phyloP scores from a whole-genome alignment of 2,888 invertebrate species.

The Apoda limacodes region DNA sequence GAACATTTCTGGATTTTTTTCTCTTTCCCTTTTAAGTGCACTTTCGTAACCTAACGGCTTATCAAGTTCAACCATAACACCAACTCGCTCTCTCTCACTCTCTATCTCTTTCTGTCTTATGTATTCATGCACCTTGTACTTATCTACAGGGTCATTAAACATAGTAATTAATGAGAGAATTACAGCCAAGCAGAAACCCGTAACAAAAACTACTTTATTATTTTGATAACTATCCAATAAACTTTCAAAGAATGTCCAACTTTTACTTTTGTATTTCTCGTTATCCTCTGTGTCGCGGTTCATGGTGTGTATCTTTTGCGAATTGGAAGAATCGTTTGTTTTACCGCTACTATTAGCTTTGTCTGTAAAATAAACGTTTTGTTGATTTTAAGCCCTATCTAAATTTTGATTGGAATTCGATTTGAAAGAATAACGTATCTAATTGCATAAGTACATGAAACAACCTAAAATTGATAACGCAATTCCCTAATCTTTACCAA shows the following conservation, averaged over 20 bases:
- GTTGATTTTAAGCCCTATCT: conserved; percentile 8
- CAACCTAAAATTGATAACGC: too few relatives aligned
- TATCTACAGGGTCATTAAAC: conserved; percentile 28
- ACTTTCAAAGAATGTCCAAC: conserved; percentile 43
- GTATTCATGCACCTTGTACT: conserved; percentile 23
- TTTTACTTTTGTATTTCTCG: conserved; percentile 25
- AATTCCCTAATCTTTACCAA: too few relatives aligned
- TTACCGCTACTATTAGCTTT: conserved; percentile 34
- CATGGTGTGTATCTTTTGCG: conserved; percentile 39
- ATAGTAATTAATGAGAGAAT: conserved; percentile 19
- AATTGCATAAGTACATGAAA: too few relatives aligned
- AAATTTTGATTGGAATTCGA: too few relatives aligned
- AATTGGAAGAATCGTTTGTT: conserved; percentile 25
- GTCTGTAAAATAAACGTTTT: conserved; percentile 52
- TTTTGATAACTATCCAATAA: conserved; percentile 33
- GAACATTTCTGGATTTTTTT: conserved; percentile 45
- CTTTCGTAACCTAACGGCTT: conserved; percentile 41
- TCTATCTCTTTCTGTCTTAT: conserved; percentile 20
- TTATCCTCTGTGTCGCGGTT: conserved; percentile 43
- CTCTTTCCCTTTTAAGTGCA: conserved; percentile 28
- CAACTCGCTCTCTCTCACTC: conserved; percentile 13
- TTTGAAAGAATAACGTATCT: too few relatives aligned
- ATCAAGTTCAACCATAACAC: conserved; percentile 22
- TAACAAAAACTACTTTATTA: conserved; percentile 33
- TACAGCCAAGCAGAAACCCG: conserved; percentile 36